Conservation (phyloP, 2,888 invertebrate species). For the Drosophila bunnanda region DNA sequence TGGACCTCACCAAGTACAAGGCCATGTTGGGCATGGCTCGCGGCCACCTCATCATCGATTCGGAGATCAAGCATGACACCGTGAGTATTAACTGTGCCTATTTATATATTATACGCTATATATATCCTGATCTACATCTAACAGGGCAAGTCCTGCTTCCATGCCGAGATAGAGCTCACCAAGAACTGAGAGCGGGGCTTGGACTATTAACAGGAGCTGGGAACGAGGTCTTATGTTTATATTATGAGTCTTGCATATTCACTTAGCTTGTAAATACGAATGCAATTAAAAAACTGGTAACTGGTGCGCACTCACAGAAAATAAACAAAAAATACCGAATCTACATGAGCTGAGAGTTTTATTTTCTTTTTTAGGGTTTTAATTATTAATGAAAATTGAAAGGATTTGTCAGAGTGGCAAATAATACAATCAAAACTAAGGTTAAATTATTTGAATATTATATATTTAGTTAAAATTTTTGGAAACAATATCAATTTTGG, state of each 20-base stretch:
- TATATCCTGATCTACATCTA: slow-evolving; percentile 4
- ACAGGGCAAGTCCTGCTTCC: slow-evolving; percentile 83
- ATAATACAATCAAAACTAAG: too few relatives aligned
- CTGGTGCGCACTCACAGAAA: slow-evolving; percentile 45
- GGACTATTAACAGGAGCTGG: background rate
- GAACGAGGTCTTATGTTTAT: slow-evolving; percentile 17
- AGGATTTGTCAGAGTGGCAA: background rate
- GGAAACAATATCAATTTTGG: too few relatives aligned
- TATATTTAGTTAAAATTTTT: too few relatives aligned
- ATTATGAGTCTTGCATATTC: slow-evolving; percentile 66
- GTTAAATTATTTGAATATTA: too few relatives aligned
- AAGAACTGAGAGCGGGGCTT: slow-evolving; percentile 63
- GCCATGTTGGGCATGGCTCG: slow-evolving; percentile 84
- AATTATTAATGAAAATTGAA: background rate
- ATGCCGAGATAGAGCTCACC: slow-evolving; percentile 81
- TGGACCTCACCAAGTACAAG: slow-evolving; percentile 85
- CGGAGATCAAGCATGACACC: slow-evolving; percentile 84
- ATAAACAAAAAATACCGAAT: slow-evolving; percentile 20
- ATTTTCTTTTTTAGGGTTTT: background rate
- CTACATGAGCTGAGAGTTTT: background rate
- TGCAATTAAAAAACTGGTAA: slow-evolving; percentile 61
- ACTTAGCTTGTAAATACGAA: slow-evolving; percentile 39
- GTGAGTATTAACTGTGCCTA: slow-evolving; percentile 74
- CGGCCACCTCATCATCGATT: slow-evolving; percentile 82
- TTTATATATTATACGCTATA: background rate